Conservation (phyloP, 2,113 vertebrate species). For the Neogale vison region DNA sequence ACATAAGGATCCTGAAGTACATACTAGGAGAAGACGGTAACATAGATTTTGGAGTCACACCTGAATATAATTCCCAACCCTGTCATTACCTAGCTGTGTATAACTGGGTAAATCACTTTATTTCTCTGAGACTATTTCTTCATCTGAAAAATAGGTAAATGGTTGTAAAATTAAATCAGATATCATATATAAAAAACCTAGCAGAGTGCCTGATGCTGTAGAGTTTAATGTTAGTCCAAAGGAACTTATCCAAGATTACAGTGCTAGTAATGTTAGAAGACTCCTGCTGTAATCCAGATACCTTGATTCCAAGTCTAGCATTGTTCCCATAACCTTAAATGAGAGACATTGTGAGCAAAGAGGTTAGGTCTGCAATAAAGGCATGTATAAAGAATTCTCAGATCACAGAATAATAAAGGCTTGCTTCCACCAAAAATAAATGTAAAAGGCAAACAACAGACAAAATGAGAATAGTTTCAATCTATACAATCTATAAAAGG, state of each 20-base stretch:
- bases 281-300: neutral
- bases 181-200: neutral
- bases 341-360: neutral
- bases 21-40: neutral
- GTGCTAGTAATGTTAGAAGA: neutral
- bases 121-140: slow-evolving; percentile 3
- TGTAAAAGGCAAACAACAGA: neutral
- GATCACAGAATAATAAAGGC: neutral
- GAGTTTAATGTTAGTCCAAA: neutral
- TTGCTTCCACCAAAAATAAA: neutral
- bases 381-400: neutral
- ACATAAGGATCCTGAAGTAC: neutral
- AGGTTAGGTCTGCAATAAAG: neutral
- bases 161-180: neutral
- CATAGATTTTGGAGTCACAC: neutral
- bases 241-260: neutral
- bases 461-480: neutral
- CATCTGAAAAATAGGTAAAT: neutral
- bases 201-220: neutral
- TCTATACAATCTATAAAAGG: neutral
- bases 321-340: neutral
- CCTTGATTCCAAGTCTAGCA: neutral
- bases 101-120: neutral
- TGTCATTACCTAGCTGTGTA: neutral
- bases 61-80: neutral